Conservation (phyloP, 2,888 invertebrate genomes). For the Glomeris marginata region DNA sequence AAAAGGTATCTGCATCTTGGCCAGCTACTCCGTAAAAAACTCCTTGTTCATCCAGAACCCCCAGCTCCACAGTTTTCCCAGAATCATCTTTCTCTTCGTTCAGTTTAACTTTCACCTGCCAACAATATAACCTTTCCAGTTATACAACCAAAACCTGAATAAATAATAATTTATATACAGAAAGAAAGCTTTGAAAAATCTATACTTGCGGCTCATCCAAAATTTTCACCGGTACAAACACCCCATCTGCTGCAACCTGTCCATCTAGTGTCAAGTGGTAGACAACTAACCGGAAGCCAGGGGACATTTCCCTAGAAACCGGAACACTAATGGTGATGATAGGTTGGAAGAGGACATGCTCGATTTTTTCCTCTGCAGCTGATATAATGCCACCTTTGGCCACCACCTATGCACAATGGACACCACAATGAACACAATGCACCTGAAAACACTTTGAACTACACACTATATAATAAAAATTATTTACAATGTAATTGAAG, state of each 20-base stretch:
- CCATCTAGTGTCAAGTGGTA: constrained; percentile 33
- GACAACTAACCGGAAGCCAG: constrained; percentile 37
- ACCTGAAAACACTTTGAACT: too few relatives aligned
- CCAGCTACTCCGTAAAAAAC: constrained; percentile 40
- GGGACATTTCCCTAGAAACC: constrained; percentile 40
- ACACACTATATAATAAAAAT: too few relatives aligned
- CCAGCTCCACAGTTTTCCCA: constrained; percentile 37
- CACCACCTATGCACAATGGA: too few relatives aligned
- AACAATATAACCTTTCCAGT: constrained; percentile 1
- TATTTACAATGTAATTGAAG: constrained; percentile 36
- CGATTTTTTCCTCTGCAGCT: constrained; percentile 56
- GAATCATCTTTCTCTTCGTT: constrained; percentile 41
- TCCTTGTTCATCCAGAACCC: constrained; percentile 36
- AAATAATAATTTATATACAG: not conserved
- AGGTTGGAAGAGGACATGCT: constrained; percentile 37
- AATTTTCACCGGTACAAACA: constrained; percentile 44
- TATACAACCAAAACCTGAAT: not conserved
- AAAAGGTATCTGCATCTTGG: constrained; percentile 51
- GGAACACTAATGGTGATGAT: constrained; percentile 37
- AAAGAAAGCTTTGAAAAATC: constrained; percentile 27
- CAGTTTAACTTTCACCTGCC: constrained; percentile 33
- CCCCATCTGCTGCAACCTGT: constrained; percentile 36
- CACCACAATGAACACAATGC: too few relatives aligned
- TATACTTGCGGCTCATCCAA: constrained; percentile 80
- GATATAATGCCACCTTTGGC: constrained; percentile 37